Evolutionary conservation across 1,140 invertebrate genomes (phyloP).

Genomic region (Manduca sexta): DNA sequence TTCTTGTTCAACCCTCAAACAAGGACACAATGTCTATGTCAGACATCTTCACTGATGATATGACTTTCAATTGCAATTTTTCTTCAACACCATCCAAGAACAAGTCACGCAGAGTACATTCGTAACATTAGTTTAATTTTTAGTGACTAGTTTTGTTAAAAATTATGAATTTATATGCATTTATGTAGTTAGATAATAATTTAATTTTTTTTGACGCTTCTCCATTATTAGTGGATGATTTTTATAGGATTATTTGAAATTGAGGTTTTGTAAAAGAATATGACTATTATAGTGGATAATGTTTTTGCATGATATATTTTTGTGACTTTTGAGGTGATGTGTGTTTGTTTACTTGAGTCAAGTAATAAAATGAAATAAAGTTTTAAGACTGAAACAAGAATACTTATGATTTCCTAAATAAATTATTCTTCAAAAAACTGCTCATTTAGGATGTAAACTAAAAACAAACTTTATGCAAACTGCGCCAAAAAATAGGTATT

Average conservation of each 20-base stretch:
- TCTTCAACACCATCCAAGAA: conserved; percentile 69
- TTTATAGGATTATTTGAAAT: conserved; percentile 31
- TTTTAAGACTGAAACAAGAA: conserved; percentile 32
- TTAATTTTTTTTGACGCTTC: conserved; percentile 30
- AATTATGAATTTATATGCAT: conserved; percentile 37
- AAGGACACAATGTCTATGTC: conserved; percentile 64
- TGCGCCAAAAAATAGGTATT: no score
- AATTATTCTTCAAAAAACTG: not conserved
- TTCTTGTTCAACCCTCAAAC: conserved; percentile 25
- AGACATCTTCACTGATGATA: conserved; percentile 61
- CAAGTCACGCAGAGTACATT: conserved; percentile 45
- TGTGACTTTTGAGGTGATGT: conserved; percentile 25
- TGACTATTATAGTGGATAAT: conserved; percentile 11
- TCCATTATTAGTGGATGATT: conserved; percentile 47
- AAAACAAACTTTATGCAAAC: no score
- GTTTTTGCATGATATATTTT: conserved; percentile 44
- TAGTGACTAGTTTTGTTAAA: not conserved
- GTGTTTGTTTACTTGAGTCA: conserved; percentile 39
- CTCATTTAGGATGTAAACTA: no score
- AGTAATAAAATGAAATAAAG: conserved; percentile 45
- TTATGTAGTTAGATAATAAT: conserved; percentile 27
- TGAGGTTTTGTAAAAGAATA: conserved; percentile 20
- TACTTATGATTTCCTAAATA: not conserved
- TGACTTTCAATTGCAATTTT: conserved; percentile 66
- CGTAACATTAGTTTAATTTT: conserved; percentile 15